Evolutionary conservation across 2,888 invertebrate species (phyloP), one percentile per base, ranked within the genome.

Genomic region (Lochmaea capreae): DNA sequence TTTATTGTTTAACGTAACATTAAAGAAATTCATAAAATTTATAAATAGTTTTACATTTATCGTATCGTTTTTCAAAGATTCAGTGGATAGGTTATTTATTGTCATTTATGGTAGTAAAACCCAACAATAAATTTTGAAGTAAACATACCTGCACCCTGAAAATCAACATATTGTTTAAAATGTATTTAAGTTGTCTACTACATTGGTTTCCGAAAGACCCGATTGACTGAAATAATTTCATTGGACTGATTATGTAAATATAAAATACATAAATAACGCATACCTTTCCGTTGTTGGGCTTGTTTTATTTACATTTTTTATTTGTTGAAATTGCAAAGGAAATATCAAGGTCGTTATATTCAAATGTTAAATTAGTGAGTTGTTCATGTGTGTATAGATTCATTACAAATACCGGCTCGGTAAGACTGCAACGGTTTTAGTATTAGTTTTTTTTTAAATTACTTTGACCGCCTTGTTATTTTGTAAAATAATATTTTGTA

Each of bases 251-350:
- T 61, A 61, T 61, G 61, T 26, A 61, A 39, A 61, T 33, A n/a
- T 33, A 61, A 61, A 12, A 33, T 14, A 61, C 14, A 61, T 39
- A 61, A 33, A 61, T 39, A 33, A 18, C 18, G 49, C 49, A 49
- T 49, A 49, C 49, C 49, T 49, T n/a, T 49, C n/a, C 12, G 18
- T 18, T 18, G 54, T 54, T 18, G 16, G 54, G 18, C 16, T 54
- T 16, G 54, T 18, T 61, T 61, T 61, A 61, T 61, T 61, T 61
- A 61, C 61, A 39, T 61, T 61, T 61, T 61, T 61, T 39, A 33
- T 61, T 33, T n/a, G 61, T 39, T 61, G 10, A 54, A 54, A 18
- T 54, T 54, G 18, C 16, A 16, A n/a, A 54, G 54, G 16, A 54
- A 54, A 54, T 54, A 54, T 54, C 54, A 54, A 54, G 54, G 54